Base-by-base conservation (phyloP, 2,888 invertebrate species). In the Nyleta sp. region DNA sequence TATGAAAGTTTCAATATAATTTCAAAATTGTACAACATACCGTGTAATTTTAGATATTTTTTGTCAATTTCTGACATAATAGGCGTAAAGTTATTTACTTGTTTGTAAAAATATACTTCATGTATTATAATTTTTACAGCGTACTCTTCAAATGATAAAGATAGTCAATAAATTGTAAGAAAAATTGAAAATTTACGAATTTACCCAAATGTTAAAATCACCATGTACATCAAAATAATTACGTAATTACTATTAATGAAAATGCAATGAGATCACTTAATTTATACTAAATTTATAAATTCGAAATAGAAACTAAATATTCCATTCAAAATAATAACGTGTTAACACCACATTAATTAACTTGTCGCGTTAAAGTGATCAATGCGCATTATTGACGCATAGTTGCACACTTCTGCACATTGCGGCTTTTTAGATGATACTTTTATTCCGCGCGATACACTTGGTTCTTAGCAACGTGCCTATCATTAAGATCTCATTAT, bases 401-500 rank as follows among this genome's bases (percentile, higher is more conserved):
- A 46, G 40, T 31, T 22, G 55, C n/a, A 8, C 42, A 38, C 40
- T 33, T 20, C 11, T 31, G 17, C n/a, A 33, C 35, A 42, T 48
- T 52, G 52, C 50, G 11, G 18, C 50, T 57, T 77, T 70, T 52
- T 11, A 17, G 18, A 73, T 38, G 62, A 70, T 59, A 60, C 67
- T 67, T 71, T 71, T 76, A 33, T 8, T 46, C 38, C 18, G 24
- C 44, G 20, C 20, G 52, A 38, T 55, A 31, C 22, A 42, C 67
- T 53, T 38, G 55, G 24, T 64, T 78, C 55, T 70, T 71, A 74
- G 71, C 74, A 28, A 70, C 76, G 76, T 71, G 70, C 76, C 78
- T 85, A 86, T 87, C 88, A 88, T 89, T 87, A 89, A 84, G 87
- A 87, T 87, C 87, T 87, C 89, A 87, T 90, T 90, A 90, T 90